Conservation (phyloP, 2,888 invertebrate genomes). For the Hypselothyrea guttata region DNA sequence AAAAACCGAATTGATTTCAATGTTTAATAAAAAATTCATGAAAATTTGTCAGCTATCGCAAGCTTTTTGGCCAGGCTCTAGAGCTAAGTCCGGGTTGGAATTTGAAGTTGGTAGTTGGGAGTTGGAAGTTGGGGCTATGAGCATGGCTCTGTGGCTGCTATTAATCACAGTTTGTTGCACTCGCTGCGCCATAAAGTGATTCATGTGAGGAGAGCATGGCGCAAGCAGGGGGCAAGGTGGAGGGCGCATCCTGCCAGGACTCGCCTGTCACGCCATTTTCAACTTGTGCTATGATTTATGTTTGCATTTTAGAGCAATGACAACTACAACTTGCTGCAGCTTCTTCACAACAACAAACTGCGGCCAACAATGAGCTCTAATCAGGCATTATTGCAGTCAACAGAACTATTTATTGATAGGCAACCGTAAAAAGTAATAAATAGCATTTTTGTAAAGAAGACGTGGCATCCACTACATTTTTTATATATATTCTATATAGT, state of each 20-base stretch:
- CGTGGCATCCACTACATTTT: too few relatives aligned
- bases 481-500: too few relatives aligned
- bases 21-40: conserved; percentile 79
- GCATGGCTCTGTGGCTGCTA: conserved; percentile 53
- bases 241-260: conserved; percentile 62
- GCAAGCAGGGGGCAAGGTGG: conserved; percentile 4
- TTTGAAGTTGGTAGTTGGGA: not conserved
- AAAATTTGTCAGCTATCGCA: conserved; percentile 72
- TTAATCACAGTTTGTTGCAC: conserved; percentile 79
- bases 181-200: conserved; percentile 75
- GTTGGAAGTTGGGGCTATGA: not conserved
- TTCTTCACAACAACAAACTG: not conserved
- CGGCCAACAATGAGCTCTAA: conserved; percentile 54
- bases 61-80: conserved; percentile 43
- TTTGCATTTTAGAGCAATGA: conserved; percentile 66
- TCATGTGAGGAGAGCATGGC: conserved; percentile 52
- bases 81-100: not conserved
- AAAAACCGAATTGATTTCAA: conserved; percentile 74
- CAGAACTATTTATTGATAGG: too few relatives aligned
- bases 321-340: conserved; percentile 42
- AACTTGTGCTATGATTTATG: conserved; percentile 70
- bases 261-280: conserved; percentile 62
- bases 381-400: conserved; percentile 25
- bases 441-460: too few relatives aligned
- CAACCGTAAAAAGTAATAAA: too few relatives aligned